A percentile compares a stretch with the other conserved stretches of the same genome.
These are phyloP conservation scores for Probaryconus sp. DNA, from an alignment of 1,140 invertebrate genomes.

Conservation along the genomic window DNA sequence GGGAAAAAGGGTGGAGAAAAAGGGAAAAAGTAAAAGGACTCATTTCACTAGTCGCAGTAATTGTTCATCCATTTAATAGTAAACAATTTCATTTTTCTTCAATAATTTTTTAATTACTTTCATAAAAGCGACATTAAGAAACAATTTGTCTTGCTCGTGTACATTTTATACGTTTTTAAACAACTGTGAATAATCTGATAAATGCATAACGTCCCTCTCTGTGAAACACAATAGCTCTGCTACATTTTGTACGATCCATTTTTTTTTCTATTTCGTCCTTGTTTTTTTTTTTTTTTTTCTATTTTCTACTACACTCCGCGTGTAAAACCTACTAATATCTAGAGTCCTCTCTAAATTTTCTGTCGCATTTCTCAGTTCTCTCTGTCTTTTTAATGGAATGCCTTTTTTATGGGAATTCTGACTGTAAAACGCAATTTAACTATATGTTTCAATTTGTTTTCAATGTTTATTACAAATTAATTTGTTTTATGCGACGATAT, in stretches of 20 bases:
- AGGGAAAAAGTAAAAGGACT: too few species aligned
- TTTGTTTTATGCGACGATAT: too few species aligned
- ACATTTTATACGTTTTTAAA: slow-evolving; percentile 2
- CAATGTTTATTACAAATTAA: too few species aligned
- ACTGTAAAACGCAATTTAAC: neutral
- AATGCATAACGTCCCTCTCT: slow-evolving; percentile 16
- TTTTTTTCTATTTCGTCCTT: slow-evolving; percentile 2
- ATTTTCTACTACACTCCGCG: slow-evolving; percentile 3
- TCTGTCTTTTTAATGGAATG: slow-evolving; percentile 2
- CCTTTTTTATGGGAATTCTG: neutral
- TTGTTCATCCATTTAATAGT: too few species aligned
- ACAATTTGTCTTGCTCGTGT: neutral
- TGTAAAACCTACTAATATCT: slow-evolving; percentile 6
- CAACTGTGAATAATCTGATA: slow-evolving; percentile 3
- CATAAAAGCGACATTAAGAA: neutral
- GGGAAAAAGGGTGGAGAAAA: too few species aligned
- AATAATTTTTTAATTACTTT: too few species aligned
- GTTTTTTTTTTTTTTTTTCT: too few species aligned
- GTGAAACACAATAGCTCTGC: slow-evolving; percentile 1
- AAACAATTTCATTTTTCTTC: too few species aligned
- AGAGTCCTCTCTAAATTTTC: too few species aligned
- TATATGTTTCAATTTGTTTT: slow-evolving; percentile 4
- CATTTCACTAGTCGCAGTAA: too few species aligned
- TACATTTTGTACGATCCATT: slow-evolving; percentile 1
- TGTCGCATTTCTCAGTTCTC: neutral